Base-by-base conservation (phyloP, 2,113 vertebrate genomes). In the Entomyzon cyanotis region DNA sequence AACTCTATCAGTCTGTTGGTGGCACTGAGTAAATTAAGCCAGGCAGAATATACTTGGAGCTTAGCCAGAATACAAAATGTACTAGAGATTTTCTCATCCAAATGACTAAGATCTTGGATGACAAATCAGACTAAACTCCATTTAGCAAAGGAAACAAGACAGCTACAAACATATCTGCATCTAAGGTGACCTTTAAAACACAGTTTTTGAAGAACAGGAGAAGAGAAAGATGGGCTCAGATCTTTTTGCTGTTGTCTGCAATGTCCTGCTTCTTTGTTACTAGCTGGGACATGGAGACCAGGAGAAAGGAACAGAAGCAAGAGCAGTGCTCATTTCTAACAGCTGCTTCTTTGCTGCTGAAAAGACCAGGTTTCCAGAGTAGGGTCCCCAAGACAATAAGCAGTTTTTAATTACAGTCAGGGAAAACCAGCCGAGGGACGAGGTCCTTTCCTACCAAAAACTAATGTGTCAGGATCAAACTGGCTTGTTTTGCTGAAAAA, bases 11-110 rank as follows among this genome's bases (percentile, higher is more conserved):
- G 31, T n/a, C 37, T 63, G 47, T n/a, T 73, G 70, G 70, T 33
- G 17, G 53, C 67, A 73, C 58, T 42, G 75, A 56, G 63, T 53
- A 83, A 88, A 92, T 64, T 50, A 73, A 95, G 46, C 37, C 84
- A 65, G 42, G 68, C 73, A 90, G 85, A 65, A 65, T 49, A 88
- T 10, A 88, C 63, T 50, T 73, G 50, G 85, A 58, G 25, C 35
- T 39, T 30, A 85, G 70, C 82, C 63, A 76, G 62, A 71, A 93
- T 18, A 93, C 88, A 94, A 42, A 90, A 92, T 50, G 70, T 83
- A 62, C 82, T 62, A 55, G 82, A 77, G 63, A 76, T 74, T 78
- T 56, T 42, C 58, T 58, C 67, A 94, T 80, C 55, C 53, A 82
- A 94, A 84, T 42, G 28, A 74, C 49, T 58, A 73, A 83, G 46